Conservation (phyloP, 2,797 vertebrate genomes). For the Sitta carolinensis region DNA sequence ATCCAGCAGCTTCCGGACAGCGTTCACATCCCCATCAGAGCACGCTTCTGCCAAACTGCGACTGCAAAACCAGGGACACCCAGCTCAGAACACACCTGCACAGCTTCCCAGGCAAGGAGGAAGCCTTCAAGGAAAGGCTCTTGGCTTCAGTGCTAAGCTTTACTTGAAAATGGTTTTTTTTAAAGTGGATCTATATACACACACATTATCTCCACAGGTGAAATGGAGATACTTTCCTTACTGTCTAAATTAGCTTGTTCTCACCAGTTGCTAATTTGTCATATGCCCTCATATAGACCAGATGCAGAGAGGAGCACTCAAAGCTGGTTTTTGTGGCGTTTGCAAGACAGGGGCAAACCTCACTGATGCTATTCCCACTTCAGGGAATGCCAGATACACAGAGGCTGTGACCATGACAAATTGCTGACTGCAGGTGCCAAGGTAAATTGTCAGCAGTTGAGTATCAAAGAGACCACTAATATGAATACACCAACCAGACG, state of each 20-base stretch:
- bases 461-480: not conserved
- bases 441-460: not conserved
- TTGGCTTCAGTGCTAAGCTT: not conserved
- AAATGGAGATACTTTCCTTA: not conserved
- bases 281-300: not conserved
- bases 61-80: conserved; percentile 79
- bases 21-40: conserved; percentile 98
- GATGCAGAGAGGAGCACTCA: not conserved
- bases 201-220: not conserved
- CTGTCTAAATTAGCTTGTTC: not conserved
- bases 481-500: not conserved
- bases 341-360: not conserved
- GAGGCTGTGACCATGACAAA: not conserved
- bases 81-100: not conserved
- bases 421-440: not conserved
- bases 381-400: not conserved
- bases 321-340: not conserved
- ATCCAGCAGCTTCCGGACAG: conserved; percentile 95
- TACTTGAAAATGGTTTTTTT: not conserved
- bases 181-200: accelerated
- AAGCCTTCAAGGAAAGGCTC: not conserved
- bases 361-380: not conserved
- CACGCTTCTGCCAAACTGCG: conserved; percentile 99
- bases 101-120: not conserved
- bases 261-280: not conserved